Percentiles rank a stretch among this genome's conserved stretches.
Evolutionary conservation across 2,888 invertebrate species (phyloP).

Genomic region (Scaptomyza polygonia): DNA sequence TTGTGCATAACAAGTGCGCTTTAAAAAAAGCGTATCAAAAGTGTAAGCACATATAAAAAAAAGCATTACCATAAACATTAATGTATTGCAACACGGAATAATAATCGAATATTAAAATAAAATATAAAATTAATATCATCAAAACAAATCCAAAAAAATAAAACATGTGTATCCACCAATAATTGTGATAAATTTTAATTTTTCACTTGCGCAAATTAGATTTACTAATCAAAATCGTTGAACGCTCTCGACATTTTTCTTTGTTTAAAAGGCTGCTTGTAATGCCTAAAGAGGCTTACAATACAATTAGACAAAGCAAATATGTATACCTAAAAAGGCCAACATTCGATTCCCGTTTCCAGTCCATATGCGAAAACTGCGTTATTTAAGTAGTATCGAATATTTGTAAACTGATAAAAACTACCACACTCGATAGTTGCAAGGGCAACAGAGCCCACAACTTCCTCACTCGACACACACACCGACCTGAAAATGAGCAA

Average conservation of each 20-base stretch:
- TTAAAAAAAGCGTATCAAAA: conserved; percentile 19
- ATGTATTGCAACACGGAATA: neutral
- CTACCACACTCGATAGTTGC: conserved; percentile 56
- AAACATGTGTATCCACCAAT: conserved; percentile 58
- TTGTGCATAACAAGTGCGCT: conserved; percentile 5
- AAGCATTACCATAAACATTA: neutral
- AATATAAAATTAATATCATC: conserved; percentile 33
- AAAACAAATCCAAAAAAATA: conserved; percentile 18
- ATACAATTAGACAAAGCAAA: conserved; percentile 30
- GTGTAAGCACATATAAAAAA: conserved; percentile 24
- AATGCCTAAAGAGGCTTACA: conserved; percentile 11
- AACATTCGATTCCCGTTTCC: neutral
- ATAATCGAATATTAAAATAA: conserved; percentile 21
- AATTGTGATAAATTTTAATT: conserved; percentile 42
- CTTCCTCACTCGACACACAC: neutral
- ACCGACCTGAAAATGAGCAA: conserved; percentile 56
- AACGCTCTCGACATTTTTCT: conserved; percentile 58
- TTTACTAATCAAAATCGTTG: conserved; percentile 44
- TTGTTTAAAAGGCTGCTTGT: conserved; percentile 8
- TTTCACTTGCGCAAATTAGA: conserved; percentile 52
- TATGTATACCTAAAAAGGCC: conserved; percentile 7
- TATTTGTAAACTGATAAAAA: conserved; percentile 63
- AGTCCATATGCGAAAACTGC: conserved; percentile 63
- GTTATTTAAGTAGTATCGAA: conserved; percentile 43
- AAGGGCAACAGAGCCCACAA: conserved; percentile 56